Conservation (phyloP, 2,888 invertebrate species). For the Pomacea canaliculata region DNA sequence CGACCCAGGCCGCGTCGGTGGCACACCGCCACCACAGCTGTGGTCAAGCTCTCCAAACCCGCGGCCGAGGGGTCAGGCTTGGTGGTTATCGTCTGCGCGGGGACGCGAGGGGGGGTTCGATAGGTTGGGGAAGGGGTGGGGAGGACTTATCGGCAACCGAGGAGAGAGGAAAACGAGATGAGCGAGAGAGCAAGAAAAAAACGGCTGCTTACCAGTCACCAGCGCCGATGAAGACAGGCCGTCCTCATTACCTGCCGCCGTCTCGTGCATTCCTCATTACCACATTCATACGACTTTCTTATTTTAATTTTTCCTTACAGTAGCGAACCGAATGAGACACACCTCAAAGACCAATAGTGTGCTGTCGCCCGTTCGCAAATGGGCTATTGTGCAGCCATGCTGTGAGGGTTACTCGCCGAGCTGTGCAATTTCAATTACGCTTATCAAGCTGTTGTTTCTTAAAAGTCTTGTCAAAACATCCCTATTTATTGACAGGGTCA, state of each 20-base stretch:
- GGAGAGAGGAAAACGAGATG: too few species aligned
- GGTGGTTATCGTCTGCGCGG: too few species aligned
- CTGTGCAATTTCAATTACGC: constrained; percentile 48
- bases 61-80: too few species aligned
- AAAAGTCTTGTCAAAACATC: constrained; percentile 43
- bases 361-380: constrained; percentile 50
- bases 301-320: constrained; percentile 50
- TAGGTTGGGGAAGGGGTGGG: too few species aligned
- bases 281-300: constrained; percentile 49
- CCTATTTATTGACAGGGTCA: constrained; percentile 41
- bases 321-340: constrained; percentile 47
- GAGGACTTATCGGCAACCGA: too few species aligned
- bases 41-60: too few species aligned
- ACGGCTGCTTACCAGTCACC: constrained; percentile 4
- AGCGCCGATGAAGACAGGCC: constrained; percentile 14
- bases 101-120: too few species aligned
- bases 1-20: too few species aligned
- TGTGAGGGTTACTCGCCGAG: constrained; percentile 43
- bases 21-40: too few species aligned
- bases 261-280: constrained; percentile 45
- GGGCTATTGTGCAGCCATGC: constrained; percentile 43
- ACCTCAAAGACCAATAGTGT: constrained; percentile 53
- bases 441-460: constrained; percentile 44
- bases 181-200: constrained; percentile 5
- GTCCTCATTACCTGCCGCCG: constrained; percentile 26